Conservation (phyloP, 1,140 invertebrate genomes). For the Holotrichia oblita region DNA sequence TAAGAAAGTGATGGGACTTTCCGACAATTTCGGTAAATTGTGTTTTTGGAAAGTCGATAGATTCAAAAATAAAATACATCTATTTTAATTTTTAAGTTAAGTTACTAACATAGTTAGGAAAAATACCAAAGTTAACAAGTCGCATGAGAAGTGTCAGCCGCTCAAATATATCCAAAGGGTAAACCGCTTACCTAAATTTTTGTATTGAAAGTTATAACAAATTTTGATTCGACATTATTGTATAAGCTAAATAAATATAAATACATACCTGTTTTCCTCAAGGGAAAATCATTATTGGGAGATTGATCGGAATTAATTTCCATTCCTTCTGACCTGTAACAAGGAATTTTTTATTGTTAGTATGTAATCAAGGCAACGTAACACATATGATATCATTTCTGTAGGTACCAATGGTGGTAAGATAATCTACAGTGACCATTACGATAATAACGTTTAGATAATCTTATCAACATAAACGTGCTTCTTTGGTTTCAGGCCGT, state of each 20-base stretch:
- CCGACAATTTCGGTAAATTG: no score
- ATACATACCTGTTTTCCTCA: slow-evolving; percentile 89
- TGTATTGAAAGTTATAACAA: neutral
- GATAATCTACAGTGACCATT: neutral
- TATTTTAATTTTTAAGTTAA: no score
- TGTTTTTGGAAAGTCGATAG: no score
- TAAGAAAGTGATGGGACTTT: no score
- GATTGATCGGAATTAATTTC: slow-evolving; percentile 54
- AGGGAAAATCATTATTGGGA: slow-evolving; percentile 78
- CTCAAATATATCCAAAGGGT: no score
- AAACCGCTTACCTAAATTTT: no score
- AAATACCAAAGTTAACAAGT: no score
- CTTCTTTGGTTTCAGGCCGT: neutral
- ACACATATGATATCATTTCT: neutral
- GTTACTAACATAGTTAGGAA: no score
- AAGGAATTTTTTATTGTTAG: slow-evolving; percentile 39
- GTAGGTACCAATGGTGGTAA: neutral
- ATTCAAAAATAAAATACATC: no score
- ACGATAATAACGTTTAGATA: neutral
- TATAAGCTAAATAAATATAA: neutral
- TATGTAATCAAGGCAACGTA: neutral
- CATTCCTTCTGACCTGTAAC: slow-evolving; percentile 60
- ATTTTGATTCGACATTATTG: no score
- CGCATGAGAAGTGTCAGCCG: no score
- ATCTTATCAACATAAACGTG: neutral